Conservation (phyloP, 2,888 invertebrate species). For the Vesta saturnalis region DNA sequence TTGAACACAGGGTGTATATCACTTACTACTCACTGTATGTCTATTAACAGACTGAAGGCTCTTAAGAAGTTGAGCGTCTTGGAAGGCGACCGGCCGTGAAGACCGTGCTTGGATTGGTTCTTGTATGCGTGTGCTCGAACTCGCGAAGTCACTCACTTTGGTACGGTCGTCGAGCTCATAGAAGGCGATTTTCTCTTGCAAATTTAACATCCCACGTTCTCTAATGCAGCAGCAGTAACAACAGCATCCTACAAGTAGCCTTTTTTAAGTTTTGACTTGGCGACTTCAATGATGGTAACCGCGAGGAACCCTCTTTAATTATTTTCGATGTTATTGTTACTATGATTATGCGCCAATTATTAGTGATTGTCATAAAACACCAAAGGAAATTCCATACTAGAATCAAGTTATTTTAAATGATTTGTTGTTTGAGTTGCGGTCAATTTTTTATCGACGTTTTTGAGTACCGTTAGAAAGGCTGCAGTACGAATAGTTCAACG, state of each 20-base stretch:
- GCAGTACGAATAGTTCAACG: neutral
- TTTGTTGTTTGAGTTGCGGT: neutral
- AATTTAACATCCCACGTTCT: slow-evolving; percentile 25
- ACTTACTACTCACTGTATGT: slow-evolving; percentile 58
- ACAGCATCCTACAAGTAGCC: no score
- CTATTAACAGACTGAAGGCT: slow-evolving; percentile 57
- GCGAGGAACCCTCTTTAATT: slow-evolving; percentile 2
- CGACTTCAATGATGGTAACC: slow-evolving; percentile 15
- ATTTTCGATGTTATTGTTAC: neutral
- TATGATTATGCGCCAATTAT: neutral
- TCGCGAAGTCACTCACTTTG: slow-evolving; percentile 42
- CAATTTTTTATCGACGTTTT: neutral
- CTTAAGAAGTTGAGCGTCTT: slow-evolving; percentile 51
- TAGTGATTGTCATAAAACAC: no score
- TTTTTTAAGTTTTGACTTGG: neutral
- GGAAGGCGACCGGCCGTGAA: slow-evolving; percentile 50
- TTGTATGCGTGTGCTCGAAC: slow-evolving; percentile 40
- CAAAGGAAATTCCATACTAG: neutral
- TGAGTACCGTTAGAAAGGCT: neutral
- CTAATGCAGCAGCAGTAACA: neutral
- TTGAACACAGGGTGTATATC: slow-evolving; percentile 46
- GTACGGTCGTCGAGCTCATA: slow-evolving; percentile 36
- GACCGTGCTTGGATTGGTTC: slow-evolving; percentile 47
- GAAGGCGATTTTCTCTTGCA: slow-evolving; percentile 28
- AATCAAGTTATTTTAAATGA: neutral